These are phyloP conservation scores for Strongylocentrotus purpuratus DNA, from an alignment of 35 echinoderm and acorn worm genomes.

Conservation along the genomic window DNA sequence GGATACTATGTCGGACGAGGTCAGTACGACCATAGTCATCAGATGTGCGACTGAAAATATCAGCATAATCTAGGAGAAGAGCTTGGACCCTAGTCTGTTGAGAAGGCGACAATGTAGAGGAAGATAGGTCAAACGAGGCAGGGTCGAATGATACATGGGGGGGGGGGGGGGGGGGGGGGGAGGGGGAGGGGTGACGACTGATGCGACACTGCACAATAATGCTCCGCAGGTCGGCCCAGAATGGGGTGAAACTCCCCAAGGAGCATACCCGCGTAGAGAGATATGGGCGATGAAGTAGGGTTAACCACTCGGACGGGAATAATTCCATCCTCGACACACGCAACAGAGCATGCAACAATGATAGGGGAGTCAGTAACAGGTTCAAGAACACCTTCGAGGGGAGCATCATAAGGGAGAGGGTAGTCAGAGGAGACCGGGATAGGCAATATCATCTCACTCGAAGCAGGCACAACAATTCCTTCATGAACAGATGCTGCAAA, in stretches of 20 bases:
- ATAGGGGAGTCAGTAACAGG: neutral
- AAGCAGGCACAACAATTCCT: neutral
- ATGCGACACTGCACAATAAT: neutral
- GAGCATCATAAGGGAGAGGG: neutral
- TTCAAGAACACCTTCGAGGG: neutral
- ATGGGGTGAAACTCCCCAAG: neutral
- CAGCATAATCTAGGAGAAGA: neutral
- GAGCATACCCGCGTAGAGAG: neutral
- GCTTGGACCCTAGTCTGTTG: neutral
- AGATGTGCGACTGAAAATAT: constrained; percentile 21
- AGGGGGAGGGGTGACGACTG: too few species aligned
- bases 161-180: neutral
- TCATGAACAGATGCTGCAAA: neutral
- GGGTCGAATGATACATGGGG: neutral
- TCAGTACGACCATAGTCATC: constrained; percentile 55
- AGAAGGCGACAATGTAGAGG: neutral
- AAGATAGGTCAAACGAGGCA: neutral
- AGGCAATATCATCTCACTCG: neutral
- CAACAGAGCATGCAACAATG: neutral
- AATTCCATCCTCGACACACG: neutral
- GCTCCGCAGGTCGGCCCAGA: neutral
- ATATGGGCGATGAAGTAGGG: neutral
- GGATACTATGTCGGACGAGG: constrained; percentile 20
- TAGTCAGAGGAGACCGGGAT: neutral
- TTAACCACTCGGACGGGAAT: constrained; percentile 27